Evolutionary conservation across 2,113 vertebrate genomes (phyloP).

Genomic region (Acanthochromis polyacanthus): DNA sequence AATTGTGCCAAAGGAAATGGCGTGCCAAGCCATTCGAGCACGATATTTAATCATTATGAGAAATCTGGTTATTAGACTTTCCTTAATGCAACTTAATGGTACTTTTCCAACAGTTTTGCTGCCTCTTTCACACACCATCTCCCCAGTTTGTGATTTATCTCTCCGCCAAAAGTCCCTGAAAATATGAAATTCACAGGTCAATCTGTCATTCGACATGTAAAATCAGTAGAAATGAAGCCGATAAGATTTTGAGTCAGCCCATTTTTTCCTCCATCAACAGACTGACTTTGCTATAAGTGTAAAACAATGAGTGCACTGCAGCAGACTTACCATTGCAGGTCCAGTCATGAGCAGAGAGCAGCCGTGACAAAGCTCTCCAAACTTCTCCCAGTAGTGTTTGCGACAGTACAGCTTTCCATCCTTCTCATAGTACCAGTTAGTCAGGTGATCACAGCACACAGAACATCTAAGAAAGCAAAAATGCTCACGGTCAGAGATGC

Average conservation of each 20-base stretch:
- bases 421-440: slow-evolving; percentile 96
- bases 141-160: neutral
- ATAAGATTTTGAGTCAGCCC: no score
- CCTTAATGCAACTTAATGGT: neutral
- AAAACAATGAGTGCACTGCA: neutral
- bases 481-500: neutral
- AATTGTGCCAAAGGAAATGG: no score
- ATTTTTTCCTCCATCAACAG: no score
- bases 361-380: slow-evolving; percentile 94
- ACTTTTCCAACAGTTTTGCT: neutral
- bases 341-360: slow-evolving; percentile 97
- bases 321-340: slow-evolving; percentile 90
- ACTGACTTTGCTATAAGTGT: neutral
- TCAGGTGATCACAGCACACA: slow-evolving; percentile 93
- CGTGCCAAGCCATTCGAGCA: no score
- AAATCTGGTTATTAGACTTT: no score
- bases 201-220: neutral
- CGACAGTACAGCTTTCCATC: slow-evolving; percentile 94
- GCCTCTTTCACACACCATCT: neutral
- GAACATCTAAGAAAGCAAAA: slow-evolving; percentile 87
- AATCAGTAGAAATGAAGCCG: neutral
- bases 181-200: neutral
- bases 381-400: slow-evolving; percentile 95
- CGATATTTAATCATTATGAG: no score
- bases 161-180: neutral